A percentile compares a stretch with the other conserved stretches of the same genome.
Evolutionary conservation across 2,797 vertebrate genomes (phyloP).

Genomic region (Gastrophryne carolinensis): DNA sequence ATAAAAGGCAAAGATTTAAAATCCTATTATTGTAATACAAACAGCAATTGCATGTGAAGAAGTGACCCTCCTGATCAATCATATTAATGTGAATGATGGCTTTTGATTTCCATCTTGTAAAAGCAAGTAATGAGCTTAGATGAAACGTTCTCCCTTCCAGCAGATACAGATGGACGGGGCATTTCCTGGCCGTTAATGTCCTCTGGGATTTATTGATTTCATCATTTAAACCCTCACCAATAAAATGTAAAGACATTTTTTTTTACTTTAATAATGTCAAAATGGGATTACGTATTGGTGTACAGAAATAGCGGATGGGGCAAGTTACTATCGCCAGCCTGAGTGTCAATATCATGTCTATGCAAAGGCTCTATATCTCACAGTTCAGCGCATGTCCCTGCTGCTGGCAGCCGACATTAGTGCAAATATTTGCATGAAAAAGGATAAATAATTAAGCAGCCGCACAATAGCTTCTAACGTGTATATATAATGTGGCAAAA

Average conservation of each 20-base stretch:
- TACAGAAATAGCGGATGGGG: conserved; percentile 20
- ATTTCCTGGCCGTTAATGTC: conserved; percentile 51
- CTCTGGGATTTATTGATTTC: conserved; percentile 50
- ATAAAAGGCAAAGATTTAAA: conserved; percentile 49
- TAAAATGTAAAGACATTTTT: conserved; percentile 50
- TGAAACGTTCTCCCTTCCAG: conserved; percentile 36
- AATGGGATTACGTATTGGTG: conserved; percentile 25
- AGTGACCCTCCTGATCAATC: conserved; percentile 47
- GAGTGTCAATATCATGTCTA: background rate
- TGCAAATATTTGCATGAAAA: too few relatives aligned
- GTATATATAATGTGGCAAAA: too few relatives aligned
- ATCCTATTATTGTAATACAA: conserved; percentile 45
- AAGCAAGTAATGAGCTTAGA: conserved; percentile 46
- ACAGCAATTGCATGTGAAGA: conserved; percentile 38
- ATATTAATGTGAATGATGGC: conserved; percentile 52
- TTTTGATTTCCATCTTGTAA: conserved; percentile 50
- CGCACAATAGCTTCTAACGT: too few relatives aligned
- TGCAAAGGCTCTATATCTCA: too few relatives aligned
- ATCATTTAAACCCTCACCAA: conserved; percentile 49
- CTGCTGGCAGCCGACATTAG: too few relatives aligned
- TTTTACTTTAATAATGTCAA: conserved; percentile 42
- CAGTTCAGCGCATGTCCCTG: too few relatives aligned
- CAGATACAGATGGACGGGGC: conserved; percentile 50
- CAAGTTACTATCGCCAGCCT: background rate
- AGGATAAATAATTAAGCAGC: too few relatives aligned